These are phyloP conservation scores for Magallana gigas DNA, from an alignment of 1,140 invertebrate species.

Conservation along the genomic window DNA sequence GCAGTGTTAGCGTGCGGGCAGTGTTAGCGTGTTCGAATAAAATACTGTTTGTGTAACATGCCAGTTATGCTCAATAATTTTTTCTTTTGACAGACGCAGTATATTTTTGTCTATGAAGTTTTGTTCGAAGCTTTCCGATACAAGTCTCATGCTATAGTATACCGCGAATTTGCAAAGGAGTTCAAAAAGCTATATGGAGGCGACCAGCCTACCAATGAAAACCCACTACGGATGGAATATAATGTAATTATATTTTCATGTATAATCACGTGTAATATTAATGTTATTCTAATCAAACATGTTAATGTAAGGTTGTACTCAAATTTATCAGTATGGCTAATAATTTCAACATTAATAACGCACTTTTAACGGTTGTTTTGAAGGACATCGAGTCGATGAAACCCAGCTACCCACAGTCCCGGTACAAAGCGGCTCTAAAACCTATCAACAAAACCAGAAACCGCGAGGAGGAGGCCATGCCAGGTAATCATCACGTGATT, in stretches of 20 bases:
- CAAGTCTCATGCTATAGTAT: background rate
- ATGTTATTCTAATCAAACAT: too few species aligned
- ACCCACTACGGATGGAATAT: background rate
- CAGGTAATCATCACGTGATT: background rate
- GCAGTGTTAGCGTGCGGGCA: too few species aligned
- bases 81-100: background rate
- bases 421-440: slow-evolving; percentile 9
- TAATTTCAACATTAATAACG: too few species aligned
- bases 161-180: background rate
- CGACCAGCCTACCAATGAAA: slow-evolving; percentile 11
- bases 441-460: slow-evolving; percentile 14
- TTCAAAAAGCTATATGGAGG: background rate
- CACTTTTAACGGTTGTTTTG: background rate
- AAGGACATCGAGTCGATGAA: slow-evolving; percentile 7
- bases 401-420: background rate
- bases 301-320: too few species aligned
- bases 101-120: background rate
- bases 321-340: background rate
- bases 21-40: too few species aligned
- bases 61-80: too few species aligned
- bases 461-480: slow-evolving; percentile 9
- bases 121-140: slow-evolving; percentile 7
- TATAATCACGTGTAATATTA: too few species aligned
- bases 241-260: background rate
- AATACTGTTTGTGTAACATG: too few species aligned